phyloP scores from a whole-genome alignment of 2,888 invertebrate genomes.

The Epinotia demarniana region DNA sequence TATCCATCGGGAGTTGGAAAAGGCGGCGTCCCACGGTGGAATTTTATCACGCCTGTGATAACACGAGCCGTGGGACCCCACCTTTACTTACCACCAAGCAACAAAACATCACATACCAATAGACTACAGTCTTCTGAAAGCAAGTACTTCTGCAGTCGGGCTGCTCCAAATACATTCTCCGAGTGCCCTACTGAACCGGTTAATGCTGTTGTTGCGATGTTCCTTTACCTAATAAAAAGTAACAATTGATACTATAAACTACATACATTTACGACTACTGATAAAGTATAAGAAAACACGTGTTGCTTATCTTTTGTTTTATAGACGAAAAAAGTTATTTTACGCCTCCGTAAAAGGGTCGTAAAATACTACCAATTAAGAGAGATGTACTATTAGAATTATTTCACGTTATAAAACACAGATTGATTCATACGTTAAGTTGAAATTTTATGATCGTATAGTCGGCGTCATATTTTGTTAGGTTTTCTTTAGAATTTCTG shows the following conservation, averaged over 20 bases:
- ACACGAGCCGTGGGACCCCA: no score
- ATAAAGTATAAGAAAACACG: conserved; percentile 30
- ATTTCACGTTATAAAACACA: conserved; percentile 55
- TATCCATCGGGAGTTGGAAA: no score
- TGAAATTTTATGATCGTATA: conserved; percentile 49
- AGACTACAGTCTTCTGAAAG: no score
- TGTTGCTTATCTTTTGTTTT: conserved; percentile 37
- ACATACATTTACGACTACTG: conserved; percentile 24
- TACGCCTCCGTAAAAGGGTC: conserved; percentile 20
- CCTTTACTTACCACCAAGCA: no score
- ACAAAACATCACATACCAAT: no score
- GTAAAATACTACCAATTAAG: conserved; percentile 50
- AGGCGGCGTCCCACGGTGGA: no score
- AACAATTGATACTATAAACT: background rate
- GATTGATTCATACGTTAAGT: conserved; percentile 63
- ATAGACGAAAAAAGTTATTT: conserved; percentile 25
- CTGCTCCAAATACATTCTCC: background rate
- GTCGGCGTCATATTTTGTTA: background rate
- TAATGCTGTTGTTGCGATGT: background rate
- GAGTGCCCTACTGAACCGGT: no score
- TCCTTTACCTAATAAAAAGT: no score
- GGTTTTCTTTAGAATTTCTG: background rate
- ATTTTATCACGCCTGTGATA: no score
- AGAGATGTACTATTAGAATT: conserved; percentile 62
- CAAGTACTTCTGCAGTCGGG: no score